phyloP scores from a whole-genome alignment of 1,140 invertebrate genomes.

The Neuroterus valhalla region DNA sequence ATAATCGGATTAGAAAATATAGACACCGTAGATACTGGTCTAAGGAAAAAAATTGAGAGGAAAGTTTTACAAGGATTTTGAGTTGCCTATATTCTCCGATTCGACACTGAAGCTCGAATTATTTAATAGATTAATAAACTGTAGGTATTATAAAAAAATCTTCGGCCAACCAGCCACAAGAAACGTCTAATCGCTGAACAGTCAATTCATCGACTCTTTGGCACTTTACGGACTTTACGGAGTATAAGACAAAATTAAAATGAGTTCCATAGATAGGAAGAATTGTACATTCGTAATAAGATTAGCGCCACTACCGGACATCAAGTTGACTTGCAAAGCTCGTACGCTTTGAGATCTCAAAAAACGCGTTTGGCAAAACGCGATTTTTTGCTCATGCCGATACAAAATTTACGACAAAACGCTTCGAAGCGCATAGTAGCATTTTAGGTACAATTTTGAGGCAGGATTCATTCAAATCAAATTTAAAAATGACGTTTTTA shows the following conservation, averaged over 20 bases:
- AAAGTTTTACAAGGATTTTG: no score
- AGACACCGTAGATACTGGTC: no score
- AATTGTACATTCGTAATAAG: slow-evolving; percentile 1
- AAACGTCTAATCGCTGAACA: slow-evolving; percentile 17
- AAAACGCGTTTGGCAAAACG: no score
- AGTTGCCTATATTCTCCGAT: no score
- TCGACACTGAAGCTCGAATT: no score
- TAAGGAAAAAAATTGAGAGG: no score
- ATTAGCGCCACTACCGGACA: background rate
- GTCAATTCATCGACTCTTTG: slow-evolving; percentile 36
- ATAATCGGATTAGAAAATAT: no score
- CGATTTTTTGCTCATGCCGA: no score
- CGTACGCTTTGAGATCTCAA: no score
- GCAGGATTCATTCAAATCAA: slow-evolving; percentile 17
- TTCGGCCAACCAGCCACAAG: background rate
- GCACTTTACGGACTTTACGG: slow-evolving; percentile 40
- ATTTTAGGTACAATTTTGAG: slow-evolving; percentile 18
- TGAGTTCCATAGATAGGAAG: background rate
- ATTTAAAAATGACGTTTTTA: background rate
- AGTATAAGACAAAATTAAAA: background rate
- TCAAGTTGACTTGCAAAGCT: background rate
- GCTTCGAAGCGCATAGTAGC: background rate
- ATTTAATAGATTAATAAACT: no score
- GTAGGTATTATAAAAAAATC: background rate
- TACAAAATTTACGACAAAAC: background rate